These are phyloP conservation scores for Arctocebus calabarensis DNA, from an alignment of 2,797 vertebrate species.

Conservation along the genomic window DNA sequence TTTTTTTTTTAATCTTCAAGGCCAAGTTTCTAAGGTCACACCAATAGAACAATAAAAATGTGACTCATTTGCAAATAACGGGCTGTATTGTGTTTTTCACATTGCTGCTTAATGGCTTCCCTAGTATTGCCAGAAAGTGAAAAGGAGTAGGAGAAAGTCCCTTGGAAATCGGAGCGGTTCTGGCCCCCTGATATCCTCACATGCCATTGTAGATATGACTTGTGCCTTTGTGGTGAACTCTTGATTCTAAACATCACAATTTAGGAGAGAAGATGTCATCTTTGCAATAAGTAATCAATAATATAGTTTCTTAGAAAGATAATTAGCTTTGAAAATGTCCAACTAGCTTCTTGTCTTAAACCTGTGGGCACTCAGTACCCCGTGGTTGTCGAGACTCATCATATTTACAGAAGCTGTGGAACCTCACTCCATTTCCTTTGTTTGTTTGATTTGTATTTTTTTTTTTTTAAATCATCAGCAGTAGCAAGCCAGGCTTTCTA, in stretches of 20 bases:
- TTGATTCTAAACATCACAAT: slow-evolving; percentile 6
- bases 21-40: slow-evolving; percentile 77
- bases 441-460: slow-evolving; percentile 17
- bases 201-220: not conserved
- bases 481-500: slow-evolving; percentile 72
- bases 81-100: slow-evolving; percentile 22
- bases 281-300: slow-evolving; percentile 31
- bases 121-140: not conserved
- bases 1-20: slow-evolving; percentile 67
- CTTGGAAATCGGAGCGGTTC: not conserved
- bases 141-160: not conserved
- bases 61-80: slow-evolving; percentile 72
- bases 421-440: slow-evolving; percentile 22
- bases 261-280: slow-evolving; percentile 65
- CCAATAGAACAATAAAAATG: slow-evolving; percentile 66
- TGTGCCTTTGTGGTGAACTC: slow-evolving; percentile 60
- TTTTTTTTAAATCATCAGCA: slow-evolving; percentile 59
- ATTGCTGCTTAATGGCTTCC: slow-evolving; percentile 1
- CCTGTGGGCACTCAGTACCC: not conserved
- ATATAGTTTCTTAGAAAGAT: slow-evolving; percentile 49
- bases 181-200: fast-evolving
- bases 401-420: slow-evolving; percentile 26
- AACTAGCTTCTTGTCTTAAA: slow-evolving; percentile 17
- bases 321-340: slow-evolving; percentile 69
- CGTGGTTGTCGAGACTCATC: not conserved